Conservation (phyloP, 2,888 invertebrate genomes). For the Drosophila macrospina region DNA sequence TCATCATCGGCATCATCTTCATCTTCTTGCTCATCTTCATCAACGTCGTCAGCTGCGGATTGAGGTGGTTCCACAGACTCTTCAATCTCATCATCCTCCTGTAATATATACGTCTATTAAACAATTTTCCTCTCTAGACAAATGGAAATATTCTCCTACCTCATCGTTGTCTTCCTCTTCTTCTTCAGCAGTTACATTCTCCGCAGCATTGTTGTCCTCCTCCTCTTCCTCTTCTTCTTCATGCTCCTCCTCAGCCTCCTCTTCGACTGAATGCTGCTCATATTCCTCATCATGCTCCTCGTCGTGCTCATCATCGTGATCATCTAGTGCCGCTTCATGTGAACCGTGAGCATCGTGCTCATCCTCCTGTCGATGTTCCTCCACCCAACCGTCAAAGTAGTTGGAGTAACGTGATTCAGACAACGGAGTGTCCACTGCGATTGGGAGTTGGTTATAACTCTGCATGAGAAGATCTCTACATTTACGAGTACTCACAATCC, state of each 20-base stretch:
- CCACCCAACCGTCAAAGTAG: conserved; percentile 92
- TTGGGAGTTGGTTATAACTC: conserved; percentile 13
- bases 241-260: conserved; percentile 52
- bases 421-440: conserved; percentile 87
- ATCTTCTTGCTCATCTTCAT: conserved; percentile 32
- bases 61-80: conserved; percentile 48
- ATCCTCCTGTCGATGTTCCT: conserved; percentile 84
- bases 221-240: conserved; percentile 54
- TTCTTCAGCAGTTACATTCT: conserved; percentile 76
- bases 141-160: conserved; percentile 1
- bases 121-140: neutral
- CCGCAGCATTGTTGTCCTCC: conserved; percentile 69
- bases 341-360: conserved; percentile 83
- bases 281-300: conserved; percentile 65
- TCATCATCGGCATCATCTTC: conserved; percentile 64
- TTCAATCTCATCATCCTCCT: conserved; percentile 47
- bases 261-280: conserved; percentile 60
- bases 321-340: conserved; percentile 77
- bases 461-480: too few species aligned
- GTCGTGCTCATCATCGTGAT: conserved; percentile 84
- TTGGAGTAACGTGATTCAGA: conserved; percentile 90
- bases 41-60: conserved; percentile 57
- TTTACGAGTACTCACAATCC: conserved; percentile 88
- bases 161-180: conserved; percentile 75
- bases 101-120: neutral